Evolutionary conservation across 2,797 vertebrate genomes (phyloP), one percentile per base, ranked within the genome.

Genomic region (Tachyglossus aculeatus): DNA sequence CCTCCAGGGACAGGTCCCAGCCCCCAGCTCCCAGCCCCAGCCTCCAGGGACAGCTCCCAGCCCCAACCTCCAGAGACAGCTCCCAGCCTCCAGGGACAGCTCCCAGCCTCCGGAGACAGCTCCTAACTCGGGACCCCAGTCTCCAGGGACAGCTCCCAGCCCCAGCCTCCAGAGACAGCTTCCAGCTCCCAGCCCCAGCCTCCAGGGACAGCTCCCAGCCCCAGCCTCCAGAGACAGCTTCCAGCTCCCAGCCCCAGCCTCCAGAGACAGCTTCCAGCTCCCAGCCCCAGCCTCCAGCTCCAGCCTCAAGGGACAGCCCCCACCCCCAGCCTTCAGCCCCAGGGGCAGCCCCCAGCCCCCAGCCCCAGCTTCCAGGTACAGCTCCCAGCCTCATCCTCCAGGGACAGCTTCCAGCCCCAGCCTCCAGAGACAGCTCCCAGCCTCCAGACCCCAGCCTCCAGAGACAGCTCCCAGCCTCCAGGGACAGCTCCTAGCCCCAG

Each of bases 341-440:
- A 48, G 21, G 31, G 48, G 21, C 50, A 15, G 25, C n/a, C n/a
- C n/a, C n/a, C n/a, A n/a, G n/a, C n/a, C n/a, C n/a, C n/a, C n/a
- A n/a, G n/a, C 5, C 18, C 7, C n/a, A n/a, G n/a, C n/a, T 19
- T 21, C n/a, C 5, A 2, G 21, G 5, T 6, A 11, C 13, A 16
- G 7, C 34, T n/a, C 7, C 51, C 25, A 22, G 15, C 31, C 41
- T n/a, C n/a, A n/a, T n/a, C n/a, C n/a, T n/a, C n/a, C n/a, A 38
- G 21, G 10, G 19, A 19, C 18, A 60, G 38, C 53, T 39, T 31
- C 60, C 34, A 22, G 58, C 69, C 45, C 77, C 67, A 37, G n/a
- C 40, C 57, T 71, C 38, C 63, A 29, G 53, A 29, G 50, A 18
- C 50, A 38, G 37, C 37, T 37, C 37, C 9, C 37, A 37, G 37